These are phyloP conservation scores for Diglossa brunneiventris DNA, from an alignment of 2,113 vertebrate species.

Conservation along the genomic window DNA sequence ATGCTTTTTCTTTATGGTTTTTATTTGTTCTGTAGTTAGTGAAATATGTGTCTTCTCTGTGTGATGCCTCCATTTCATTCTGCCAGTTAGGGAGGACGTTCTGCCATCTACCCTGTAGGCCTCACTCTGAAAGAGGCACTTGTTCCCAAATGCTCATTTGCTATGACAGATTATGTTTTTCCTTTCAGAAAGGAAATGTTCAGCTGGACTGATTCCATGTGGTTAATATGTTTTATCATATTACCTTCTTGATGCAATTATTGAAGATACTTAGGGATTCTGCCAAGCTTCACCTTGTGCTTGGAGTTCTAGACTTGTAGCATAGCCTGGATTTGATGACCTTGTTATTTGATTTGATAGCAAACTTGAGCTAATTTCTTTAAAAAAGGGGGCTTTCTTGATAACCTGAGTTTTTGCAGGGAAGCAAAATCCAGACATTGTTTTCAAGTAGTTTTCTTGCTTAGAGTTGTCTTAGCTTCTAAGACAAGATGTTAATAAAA, in stretches of 20 bases:
- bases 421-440: not conserved
- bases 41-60: rapidly evolving
- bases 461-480: not conserved
- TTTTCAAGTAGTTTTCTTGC: not conserved
- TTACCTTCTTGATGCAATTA: not conserved
- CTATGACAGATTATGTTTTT: not conserved
- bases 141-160: not conserved
- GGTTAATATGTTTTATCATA: not conserved
- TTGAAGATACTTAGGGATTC: not conserved
- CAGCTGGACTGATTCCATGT: not conserved
- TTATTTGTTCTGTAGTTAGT: not conserved
- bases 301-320: not conserved
- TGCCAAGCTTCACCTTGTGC: not conserved
- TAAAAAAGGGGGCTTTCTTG: not conserved
- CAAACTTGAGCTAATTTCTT: not conserved
- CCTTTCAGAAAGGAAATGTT: not conserved
- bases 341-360: not conserved
- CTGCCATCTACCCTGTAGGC: not conserved
- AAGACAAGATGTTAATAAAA: not conserved
- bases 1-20: not conserved
- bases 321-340: not conserved
- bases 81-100: not conserved
- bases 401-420: not conserved
- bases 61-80: not conserved
- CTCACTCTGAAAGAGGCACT: not conserved